Percentiles rank a stretch among this genome's conserved stretches.
Conservation (phyloP, 2,113 vertebrate species). For the Raja brachyura region DNA sequence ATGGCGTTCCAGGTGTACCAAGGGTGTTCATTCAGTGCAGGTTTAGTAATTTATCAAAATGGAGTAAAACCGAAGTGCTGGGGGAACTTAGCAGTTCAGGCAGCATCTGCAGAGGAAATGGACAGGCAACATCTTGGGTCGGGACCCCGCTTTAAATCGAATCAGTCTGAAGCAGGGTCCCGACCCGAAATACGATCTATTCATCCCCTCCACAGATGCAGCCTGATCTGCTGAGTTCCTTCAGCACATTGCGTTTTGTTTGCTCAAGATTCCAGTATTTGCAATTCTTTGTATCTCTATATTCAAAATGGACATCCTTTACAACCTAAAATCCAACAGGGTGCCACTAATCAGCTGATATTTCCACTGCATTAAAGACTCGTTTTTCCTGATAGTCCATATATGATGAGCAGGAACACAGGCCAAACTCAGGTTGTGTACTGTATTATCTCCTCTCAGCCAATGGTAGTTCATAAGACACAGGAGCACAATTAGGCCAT, state of each 20-base stretch:
- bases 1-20: neutral
- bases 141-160: no score
- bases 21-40: neutral
- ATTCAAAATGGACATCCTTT: constrained; percentile 6
- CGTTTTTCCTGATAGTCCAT: neutral
- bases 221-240: no score
- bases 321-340: neutral
- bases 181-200: no score
- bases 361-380: neutral
- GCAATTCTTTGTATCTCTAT: neutral
- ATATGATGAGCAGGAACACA: neutral
- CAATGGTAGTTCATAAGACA: neutral
- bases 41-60: neutral
- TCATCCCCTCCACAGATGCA: no score
- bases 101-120: no score
- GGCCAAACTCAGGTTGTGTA: neutral
- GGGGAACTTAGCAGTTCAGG: no score
- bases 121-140: no score
- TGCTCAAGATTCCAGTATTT: no score
- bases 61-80: no score
- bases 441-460: neutral
- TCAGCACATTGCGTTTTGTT: no score
- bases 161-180: no score
- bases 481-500: no score
- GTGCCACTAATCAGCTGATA: neutral